Conservation (phyloP, 2,113 vertebrate species). For the Trichechus manatus region DNA sequence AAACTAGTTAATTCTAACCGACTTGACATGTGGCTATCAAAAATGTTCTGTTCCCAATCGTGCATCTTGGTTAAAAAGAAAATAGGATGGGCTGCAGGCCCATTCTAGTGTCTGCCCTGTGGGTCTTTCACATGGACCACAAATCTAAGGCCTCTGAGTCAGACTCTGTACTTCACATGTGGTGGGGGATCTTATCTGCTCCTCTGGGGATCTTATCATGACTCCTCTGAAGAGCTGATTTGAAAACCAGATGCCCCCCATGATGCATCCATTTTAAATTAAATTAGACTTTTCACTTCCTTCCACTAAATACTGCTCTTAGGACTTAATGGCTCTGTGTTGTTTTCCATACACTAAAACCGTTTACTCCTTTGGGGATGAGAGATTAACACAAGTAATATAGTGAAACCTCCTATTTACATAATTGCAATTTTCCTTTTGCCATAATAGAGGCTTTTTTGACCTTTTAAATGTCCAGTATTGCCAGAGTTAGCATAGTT, state of each 20-base stretch:
- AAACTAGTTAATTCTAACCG: slow-evolving; percentile 57
- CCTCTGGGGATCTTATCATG: not conserved
- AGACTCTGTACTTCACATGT: accelerated
- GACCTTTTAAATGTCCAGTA: slow-evolving; percentile 57
- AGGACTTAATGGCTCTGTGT: slow-evolving; percentile 52
- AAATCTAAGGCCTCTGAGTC: no score
- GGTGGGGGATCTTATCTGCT: not conserved
- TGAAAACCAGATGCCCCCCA: slow-evolving; percentile 13
- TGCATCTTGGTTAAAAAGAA: slow-evolving; percentile 12
- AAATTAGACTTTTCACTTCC: slow-evolving; percentile 66
- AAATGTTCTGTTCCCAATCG: not conserved
- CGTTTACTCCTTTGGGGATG: slow-evolving; percentile 59
- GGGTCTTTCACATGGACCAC: no score
- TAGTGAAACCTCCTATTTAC: slow-evolving; percentile 61
- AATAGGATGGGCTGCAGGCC: not conserved
- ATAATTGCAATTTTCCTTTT: slow-evolving; percentile 72
- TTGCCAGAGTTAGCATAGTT: slow-evolving; percentile 37
- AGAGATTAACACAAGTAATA: slow-evolving; percentile 63
- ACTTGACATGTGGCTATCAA: not conserved
- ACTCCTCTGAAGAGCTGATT: not conserved
- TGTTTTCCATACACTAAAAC: slow-evolving; percentile 19
- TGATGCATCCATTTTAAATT: slow-evolving; percentile 51
- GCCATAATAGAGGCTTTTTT: slow-evolving; percentile 49
- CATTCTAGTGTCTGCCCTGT: not conserved
- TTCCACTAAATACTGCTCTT: slow-evolving; percentile 63